Conservation (phyloP, 2,797 vertebrate genomes). For the Bufotes viridis region DNA sequence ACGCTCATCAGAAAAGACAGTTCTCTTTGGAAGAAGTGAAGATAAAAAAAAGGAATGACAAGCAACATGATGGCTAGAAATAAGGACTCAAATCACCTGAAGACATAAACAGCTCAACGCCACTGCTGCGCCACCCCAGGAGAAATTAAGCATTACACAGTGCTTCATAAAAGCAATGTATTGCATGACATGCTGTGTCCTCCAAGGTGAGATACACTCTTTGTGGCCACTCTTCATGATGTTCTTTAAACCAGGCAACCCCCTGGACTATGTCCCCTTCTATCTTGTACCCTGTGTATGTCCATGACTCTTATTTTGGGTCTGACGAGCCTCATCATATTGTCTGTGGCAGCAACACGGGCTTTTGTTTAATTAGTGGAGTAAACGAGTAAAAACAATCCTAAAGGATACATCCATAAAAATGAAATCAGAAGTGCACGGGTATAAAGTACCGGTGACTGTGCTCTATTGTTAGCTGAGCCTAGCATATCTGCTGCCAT, state of each 20-base stretch:
- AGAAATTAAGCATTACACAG: no score
- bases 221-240: no score
- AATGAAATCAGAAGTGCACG: background rate
- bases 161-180: no score
- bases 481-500: background rate
- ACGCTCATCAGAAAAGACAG: background rate
- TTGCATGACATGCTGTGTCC: no score
- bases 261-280: no score
- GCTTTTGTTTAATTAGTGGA: background rate
- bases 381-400: slow-evolving; percentile 5
- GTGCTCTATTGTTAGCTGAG: slow-evolving; percentile 10
- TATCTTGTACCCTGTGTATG: background rate
- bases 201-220: no score
- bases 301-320: background rate
- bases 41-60: background rate
- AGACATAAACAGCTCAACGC: no score
- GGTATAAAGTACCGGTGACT: background rate
- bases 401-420: background rate
- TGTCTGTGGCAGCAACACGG: background rate
- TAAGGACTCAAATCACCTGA: no score
- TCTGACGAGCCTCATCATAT: background rate
- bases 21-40: background rate
- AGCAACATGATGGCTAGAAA: background rate
- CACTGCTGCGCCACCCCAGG: no score
- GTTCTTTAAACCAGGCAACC: no score